phyloP scores from a whole-genome alignment of 1,140 invertebrate genomes.

The Megathymus violae region DNA sequence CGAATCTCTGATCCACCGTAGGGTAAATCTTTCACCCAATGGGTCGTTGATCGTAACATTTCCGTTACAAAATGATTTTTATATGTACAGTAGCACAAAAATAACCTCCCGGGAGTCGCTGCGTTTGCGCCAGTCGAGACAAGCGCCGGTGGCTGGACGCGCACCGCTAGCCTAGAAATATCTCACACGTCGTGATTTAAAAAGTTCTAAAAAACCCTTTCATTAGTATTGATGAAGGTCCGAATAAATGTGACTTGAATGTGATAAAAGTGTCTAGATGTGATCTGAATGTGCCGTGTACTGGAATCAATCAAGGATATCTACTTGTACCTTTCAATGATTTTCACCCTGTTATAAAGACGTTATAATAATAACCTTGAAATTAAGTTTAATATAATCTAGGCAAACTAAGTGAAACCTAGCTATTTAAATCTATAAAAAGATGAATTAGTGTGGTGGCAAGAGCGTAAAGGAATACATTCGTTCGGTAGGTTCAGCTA shows the following conservation, averaged over 20 bases:
- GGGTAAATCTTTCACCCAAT: constrained; percentile 26
- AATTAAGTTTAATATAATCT: constrained; percentile 19
- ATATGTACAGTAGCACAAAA: constrained; percentile 76
- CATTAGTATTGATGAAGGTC: constrained; percentile 1
- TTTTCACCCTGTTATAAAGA: constrained; percentile 23
- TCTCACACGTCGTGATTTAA: constrained; percentile 15
- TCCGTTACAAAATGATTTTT: constrained; percentile 77
- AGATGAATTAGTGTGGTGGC: not conserved
- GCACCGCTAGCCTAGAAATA: constrained; percentile 52
- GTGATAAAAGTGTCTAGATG: constrained; percentile 40
- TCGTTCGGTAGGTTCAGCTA: too few species aligned
- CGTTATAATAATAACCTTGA: not conserved
- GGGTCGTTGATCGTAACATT: constrained; percentile 81
- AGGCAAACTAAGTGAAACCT: constrained; percentile 13
- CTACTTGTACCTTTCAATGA: constrained; percentile 43
- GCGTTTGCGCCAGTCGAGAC: constrained; percentile 66
- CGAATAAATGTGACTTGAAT: constrained; percentile 7
- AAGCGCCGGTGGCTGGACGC: constrained; percentile 58
- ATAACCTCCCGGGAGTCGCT: constrained; percentile 76
- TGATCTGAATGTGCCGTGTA: constrained; percentile 50
- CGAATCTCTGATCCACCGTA: not conserved
- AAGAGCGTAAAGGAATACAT: not conserved
- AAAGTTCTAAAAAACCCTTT: constrained; percentile 1
- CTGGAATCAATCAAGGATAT: constrained; percentile 33
- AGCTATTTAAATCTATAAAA: not conserved